Percentiles rank a stretch among this genome's conserved stretches.
These are phyloP conservation scores for Hydrolagus colliei DNA, from an alignment of 2,797 vertebrate species.

Conservation along the genomic window DNA sequence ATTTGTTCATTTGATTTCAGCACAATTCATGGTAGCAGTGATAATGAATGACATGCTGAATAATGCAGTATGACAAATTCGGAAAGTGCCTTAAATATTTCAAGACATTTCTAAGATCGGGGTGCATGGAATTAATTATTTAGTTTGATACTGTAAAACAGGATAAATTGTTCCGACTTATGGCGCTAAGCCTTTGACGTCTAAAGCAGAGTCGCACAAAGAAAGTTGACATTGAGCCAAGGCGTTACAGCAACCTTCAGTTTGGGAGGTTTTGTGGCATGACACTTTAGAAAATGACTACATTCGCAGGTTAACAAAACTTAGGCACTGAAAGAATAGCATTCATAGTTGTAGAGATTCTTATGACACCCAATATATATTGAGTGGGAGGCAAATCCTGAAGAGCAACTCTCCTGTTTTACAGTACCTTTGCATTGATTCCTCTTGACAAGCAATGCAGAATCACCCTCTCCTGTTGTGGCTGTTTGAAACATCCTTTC, in stretches of 20 bases:
- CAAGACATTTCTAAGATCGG: background rate
- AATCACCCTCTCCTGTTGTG: background rate
- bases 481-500: background rate
- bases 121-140: background rate
- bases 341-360: background rate
- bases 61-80: background rate
- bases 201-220: background rate
- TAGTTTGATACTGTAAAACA: slow-evolving; percentile 16
- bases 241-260: background rate
- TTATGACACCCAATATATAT: background rate
- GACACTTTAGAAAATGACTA: slow-evolving; percentile 21
- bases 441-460: background rate
- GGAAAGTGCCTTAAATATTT: background rate
- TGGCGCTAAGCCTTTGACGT: background rate
- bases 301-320: background rate
- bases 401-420: slow-evolving; percentile 10
- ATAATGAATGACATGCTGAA: background rate
- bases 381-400: background rate
- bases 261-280: background rate
- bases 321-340: slow-evolving; percentile 23
- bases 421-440: slow-evolving; percentile 2
- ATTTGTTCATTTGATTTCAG: slow-evolving; percentile 8
- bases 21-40: background rate
- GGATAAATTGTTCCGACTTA: slow-evolving; percentile 3
- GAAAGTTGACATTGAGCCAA: background rate